Conservation (phyloP, 2,888 invertebrate species). For the Phortica magna region DNA sequence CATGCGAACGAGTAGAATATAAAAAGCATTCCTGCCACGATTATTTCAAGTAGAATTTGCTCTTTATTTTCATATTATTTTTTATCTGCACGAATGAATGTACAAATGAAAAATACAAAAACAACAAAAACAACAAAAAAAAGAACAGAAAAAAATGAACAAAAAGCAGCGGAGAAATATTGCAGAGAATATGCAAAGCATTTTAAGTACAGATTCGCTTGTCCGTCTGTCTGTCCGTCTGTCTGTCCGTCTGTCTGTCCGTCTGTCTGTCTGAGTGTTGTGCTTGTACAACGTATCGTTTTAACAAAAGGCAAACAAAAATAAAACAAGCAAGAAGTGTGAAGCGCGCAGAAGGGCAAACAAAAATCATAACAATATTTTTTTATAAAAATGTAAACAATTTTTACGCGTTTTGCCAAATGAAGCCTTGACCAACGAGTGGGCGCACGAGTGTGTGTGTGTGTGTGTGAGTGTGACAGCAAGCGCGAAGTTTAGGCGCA, state of each 20-base stretch:
- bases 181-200: slow-evolving; percentile 9
- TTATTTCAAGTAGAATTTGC: slow-evolving; percentile 3
- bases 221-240: neutral
- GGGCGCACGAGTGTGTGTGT: slow-evolving; percentile 4
- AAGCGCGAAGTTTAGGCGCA: slow-evolving; percentile 4
- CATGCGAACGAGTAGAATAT: too few species aligned
- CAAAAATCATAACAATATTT: slow-evolving; percentile 27
- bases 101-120: neutral
- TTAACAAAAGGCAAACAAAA: neutral
- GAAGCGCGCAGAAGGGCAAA: too few species aligned
- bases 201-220: slow-evolving; percentile 5
- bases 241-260: neutral
- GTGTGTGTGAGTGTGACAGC: neutral
- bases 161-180: neutral
- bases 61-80: too few species aligned
- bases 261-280: neutral
- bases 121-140: neutral
- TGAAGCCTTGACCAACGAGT: slow-evolving; percentile 54
- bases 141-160: neutral
- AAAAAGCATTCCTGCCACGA: neutral
- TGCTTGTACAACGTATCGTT: too few species aligned
- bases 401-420: slow-evolving; percentile 48
- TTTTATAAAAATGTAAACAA: slow-evolving; percentile 59
- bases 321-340: neutral
- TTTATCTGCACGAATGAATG: too few species aligned